Evolutionary conservation across 2,888 invertebrate species (phyloP), one percentile per base, ranked within the genome.

Genomic region (Miltochrista miniata): DNA sequence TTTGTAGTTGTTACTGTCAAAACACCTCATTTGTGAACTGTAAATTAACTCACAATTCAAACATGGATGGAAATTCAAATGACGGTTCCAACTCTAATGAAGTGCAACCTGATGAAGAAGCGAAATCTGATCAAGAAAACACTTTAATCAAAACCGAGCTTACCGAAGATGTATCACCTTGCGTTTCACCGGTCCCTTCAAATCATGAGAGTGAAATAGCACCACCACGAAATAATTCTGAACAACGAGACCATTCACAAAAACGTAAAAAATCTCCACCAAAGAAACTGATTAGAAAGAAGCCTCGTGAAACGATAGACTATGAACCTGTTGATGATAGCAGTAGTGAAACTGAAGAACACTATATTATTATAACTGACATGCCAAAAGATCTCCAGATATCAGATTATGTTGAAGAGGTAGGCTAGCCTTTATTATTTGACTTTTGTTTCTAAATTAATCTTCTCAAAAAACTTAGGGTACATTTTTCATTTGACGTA

Each of bases 381-480:
- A 11, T 24, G 1, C 8, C 31, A 8, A 31, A 48, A 24, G 24
- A 62, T 48, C 41, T 62, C 39, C 61, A 76, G 18, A 69, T 79
- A 0, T 70, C 69, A 46, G 64, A 74, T 36, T 77, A 44, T 63
- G 49, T 67, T 79, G 36, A 72, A 30, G 59, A 68, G 69, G 79
- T 78, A 49, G 40, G 68, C 31, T 40, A 8, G 9, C 18, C 5
- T 4, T 24, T 24, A 4, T 24, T 4, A 7, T 31, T 5, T 31
- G 5, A 31, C 31, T 7, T 7, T 31, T 24, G 5, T 24, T 24
- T 24, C 18, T n/a, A 24, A 24, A 5, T 5, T 24, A 24, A 24
- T 2, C n/a, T n/a, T n/a, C n/a, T n/a, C n/a, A n/a, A n/a, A n/a
- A n/a, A n/a, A n/a, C n/a, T n/a, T n/a, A n/a, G n/a, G n/a, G n/a